Evolutionary conservation across 2,888 invertebrate species (phyloP).

Genomic region (Diploptera punctata): DNA sequence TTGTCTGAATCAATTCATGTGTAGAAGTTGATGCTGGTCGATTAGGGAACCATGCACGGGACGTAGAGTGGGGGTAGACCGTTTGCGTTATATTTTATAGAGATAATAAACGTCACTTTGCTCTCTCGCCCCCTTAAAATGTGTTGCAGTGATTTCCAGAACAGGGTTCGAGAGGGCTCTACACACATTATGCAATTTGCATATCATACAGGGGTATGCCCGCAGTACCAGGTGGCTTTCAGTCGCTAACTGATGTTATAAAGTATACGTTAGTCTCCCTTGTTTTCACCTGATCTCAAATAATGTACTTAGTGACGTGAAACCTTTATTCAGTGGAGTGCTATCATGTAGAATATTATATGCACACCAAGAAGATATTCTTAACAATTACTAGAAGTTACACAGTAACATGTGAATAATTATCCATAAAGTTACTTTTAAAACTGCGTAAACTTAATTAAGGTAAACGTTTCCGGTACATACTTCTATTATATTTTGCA

Average conservation of each 20-base stretch:
- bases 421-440: too few species aligned
- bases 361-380: too few species aligned
- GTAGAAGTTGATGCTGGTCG: too few species aligned
- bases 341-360: too few species aligned
- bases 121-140: not conserved
- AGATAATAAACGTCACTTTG: constrained; percentile 23
- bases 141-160: constrained; percentile 20
- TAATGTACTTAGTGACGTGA: too few species aligned
- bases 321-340: too few species aligned
- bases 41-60: not conserved
- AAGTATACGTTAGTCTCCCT: not conserved
- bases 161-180: constrained; percentile 3
- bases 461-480: too few species aligned
- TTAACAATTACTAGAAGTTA: too few species aligned
- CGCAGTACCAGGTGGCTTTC: not conserved
- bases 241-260: not conserved
- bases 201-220: constrained; percentile 1
- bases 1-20: too few species aligned
- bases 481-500: too few species aligned
- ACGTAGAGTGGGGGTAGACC: not conserved
- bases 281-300: not conserved
- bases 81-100: constrained; percentile 23
- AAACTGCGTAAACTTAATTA: too few species aligned
- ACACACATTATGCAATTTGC: constrained; percentile 24
- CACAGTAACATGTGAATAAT: too few species aligned